These are phyloP conservation scores for Odontophorus gujanensis DNA, from an alignment of 2,113 vertebrate species.

Conservation along the genomic window DNA sequence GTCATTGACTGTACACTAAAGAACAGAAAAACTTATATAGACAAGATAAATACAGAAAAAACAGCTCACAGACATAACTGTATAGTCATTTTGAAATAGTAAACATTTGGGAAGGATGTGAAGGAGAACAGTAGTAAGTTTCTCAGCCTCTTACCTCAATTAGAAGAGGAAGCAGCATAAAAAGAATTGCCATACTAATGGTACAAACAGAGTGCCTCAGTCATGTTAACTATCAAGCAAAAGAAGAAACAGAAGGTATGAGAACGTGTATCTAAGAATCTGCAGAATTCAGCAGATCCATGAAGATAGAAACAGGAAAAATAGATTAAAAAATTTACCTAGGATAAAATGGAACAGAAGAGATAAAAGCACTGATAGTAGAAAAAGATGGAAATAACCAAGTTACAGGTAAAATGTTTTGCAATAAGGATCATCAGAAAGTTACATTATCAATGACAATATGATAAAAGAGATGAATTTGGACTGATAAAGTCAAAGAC, in stretches of 20 bases:
- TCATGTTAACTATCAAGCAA: not conserved
- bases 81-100: not conserved
- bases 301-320: not conserved
- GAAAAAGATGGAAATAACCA: not conserved
- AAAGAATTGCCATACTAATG: not conserved
- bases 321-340: not conserved
- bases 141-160: not conserved
- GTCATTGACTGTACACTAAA: not conserved
- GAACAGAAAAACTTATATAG: not conserved
- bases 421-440: not conserved
- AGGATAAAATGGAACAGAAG: not conserved
- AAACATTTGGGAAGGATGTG: not conserved
- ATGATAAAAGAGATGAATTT: not conserved
- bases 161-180: not conserved
- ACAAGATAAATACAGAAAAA: not conserved
- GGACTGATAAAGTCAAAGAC: not conserved
- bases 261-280: rapidly evolving
- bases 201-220: not conserved
- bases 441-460: not conserved
- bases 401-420: not conserved
- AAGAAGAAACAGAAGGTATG: not conserved
- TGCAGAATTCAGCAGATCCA: not conserved
- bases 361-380: not conserved
- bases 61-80: not conserved
- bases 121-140: not conserved